Conservation (phyloP, 2,888 invertebrate genomes). For the Nudaria mundana region DNA sequence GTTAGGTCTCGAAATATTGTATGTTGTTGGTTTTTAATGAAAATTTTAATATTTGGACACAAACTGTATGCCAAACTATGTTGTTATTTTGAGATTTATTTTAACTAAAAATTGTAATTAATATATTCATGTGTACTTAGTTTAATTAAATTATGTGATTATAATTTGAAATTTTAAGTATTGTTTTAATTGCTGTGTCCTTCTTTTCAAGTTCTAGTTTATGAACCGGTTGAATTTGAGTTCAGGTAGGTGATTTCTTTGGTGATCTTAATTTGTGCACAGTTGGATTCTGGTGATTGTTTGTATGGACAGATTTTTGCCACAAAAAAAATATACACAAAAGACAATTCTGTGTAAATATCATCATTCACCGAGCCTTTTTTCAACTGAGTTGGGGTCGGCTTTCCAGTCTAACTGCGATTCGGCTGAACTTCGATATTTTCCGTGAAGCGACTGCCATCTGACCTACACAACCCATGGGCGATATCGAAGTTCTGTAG, state of each 20-base stretch:
- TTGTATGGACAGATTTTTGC: too few species aligned
- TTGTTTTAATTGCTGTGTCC: conserved; percentile 5
- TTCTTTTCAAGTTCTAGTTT: background rate
- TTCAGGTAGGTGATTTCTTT: background rate
- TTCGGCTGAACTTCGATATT: too few species aligned
- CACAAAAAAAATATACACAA: too few species aligned
- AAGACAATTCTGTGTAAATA: too few species aligned
- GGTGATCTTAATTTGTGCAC: too few species aligned
- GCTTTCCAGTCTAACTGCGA: too few species aligned
- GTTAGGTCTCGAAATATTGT: conserved; percentile 49
- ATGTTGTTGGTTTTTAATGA: conserved; percentile 48
- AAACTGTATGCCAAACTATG: conserved; percentile 65
- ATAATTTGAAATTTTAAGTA: conserved; percentile 44
- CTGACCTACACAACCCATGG: too few species aligned
- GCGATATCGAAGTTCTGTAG: too few species aligned
- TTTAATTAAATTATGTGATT: conserved; percentile 35
- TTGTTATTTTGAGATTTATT: conserved; percentile 72
- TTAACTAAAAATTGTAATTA: conserved; percentile 35
- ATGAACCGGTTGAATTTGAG: background rate
- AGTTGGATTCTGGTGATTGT: too few species aligned
- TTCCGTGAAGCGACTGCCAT: too few species aligned
- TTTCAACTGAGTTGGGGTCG: too few species aligned
- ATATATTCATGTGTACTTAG: conserved; percentile 54
- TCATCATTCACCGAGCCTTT: too few species aligned
- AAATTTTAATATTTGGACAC: conserved; percentile 42